Percentiles rank a stretch among this genome's conserved stretches.
Conservation (phyloP, 2,797 vertebrate species). For the Sparus aurata region DNA sequence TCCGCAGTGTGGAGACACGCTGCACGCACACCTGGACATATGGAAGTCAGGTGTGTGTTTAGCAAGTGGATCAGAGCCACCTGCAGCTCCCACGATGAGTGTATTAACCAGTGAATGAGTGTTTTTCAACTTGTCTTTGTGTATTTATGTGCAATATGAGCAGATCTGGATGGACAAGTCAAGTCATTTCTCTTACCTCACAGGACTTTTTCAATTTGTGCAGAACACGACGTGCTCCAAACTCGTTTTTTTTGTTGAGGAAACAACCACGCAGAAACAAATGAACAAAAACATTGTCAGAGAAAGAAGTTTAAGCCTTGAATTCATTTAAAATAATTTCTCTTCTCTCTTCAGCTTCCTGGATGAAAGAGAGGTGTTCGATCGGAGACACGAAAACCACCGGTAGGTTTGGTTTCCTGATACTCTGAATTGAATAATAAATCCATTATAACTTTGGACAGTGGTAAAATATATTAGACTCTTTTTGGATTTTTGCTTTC, state of each 20-base stretch:
- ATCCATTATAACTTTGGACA: not conserved
- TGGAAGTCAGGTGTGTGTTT: slow-evolving; percentile 94
- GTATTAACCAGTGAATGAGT: not conserved
- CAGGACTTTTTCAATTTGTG: not conserved
- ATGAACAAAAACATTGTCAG: not conserved
- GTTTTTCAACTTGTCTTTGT: not conserved
- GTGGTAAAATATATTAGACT: not conserved
- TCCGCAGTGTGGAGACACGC: slow-evolving; percentile 91
- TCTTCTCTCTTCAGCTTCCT: slow-evolving; percentile 88
- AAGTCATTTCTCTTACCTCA: not conserved
- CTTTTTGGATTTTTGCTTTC: not conserved
- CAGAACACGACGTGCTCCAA: not conserved
- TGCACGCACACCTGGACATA: slow-evolving; percentile 97
- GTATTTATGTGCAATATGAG: not conserved
- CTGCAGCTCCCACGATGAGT: slow-evolving; percentile 3
- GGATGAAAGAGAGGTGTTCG: slow-evolving; percentile 95
- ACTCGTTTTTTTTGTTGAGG: not conserved
- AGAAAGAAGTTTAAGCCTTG: not conserved
- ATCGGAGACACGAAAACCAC: slow-evolving; percentile 81
- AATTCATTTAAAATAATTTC: not conserved
- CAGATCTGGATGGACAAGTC: not conserved
- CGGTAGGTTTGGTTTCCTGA: slow-evolving; percentile 64
- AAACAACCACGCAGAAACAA: not conserved
- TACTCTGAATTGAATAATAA: slow-evolving; percentile 1
- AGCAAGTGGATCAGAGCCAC: not conserved